Evolutionary conservation across 2,888 invertebrate genomes (phyloP), one percentile per base, ranked within the genome.

Genomic region (Oxytorus armatus): DNA sequence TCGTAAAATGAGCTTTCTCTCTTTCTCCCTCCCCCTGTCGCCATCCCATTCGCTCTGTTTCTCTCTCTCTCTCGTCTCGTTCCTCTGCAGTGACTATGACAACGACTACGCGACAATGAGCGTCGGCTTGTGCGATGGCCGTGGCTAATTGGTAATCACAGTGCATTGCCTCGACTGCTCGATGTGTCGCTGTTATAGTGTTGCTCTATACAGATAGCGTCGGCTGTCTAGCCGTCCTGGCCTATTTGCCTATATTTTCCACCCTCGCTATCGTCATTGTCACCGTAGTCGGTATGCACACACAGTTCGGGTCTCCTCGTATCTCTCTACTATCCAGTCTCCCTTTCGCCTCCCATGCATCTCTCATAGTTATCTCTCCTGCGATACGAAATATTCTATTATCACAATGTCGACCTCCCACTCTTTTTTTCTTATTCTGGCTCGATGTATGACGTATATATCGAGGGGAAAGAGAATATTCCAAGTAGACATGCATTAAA

Each of bases 171-270:
- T 86, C 85, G 79, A 77, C 49, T 72, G 59, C 44, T 16, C 44
- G n/a, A n/a, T 29, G 65, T 55, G 61, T 68, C 49, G 68, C 63
- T 57, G 3, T 55, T 44, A 57, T 23, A 57, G 39, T n/a, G 57
- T 29, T 72, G n/a, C 36, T 61, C 51, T 36, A 74, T 55, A 42
- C 21, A 61, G 72, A 49, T 63, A 23, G 49, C 53, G 65, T 65
- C 85, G 82, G 77, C 84, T 84, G 86, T 87, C 86, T 86, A 87
- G 85, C 84, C 88, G 82, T 79, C 81, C 83, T 89, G 87, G 81
- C 89, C 89, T 87, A 88, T 89, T 89, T 89, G 86, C 87, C 89
- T 88, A 89, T 81, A 81, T 88, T 89, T 89, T 88, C 86, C 84
- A 86, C 85, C 86, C 86, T 85, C 82, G 75, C 47, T 57, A 63